A percentile compares a stretch with the other conserved stretches of the same genome.
These are phyloP conservation scores for Botia almorhae DNA, from an alignment of 2,797 vertebrate species.

Conservation along the genomic window DNA sequence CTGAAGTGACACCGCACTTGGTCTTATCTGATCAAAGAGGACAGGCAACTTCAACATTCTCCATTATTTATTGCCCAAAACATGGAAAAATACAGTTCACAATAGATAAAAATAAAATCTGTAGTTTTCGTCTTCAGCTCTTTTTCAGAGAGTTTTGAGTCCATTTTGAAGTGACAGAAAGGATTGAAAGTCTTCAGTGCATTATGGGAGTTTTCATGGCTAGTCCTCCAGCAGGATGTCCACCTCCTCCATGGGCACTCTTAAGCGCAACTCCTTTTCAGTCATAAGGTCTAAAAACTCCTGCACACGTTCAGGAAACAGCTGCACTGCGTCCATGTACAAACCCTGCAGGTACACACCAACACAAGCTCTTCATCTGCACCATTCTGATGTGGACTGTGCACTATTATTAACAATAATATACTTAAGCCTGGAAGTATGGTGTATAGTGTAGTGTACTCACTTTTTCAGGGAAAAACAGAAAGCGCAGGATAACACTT, in stretches of 20 bases:
- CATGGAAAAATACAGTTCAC: conserved; percentile 6
- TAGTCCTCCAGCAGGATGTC: conserved; percentile 83
- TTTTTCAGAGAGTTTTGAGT: background rate
- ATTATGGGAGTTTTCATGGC: conserved; percentile 35
- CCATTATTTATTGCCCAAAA: conserved; percentile 23
- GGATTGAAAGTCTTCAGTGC: background rate
- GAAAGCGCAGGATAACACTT: no score
- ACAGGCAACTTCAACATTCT: background rate
- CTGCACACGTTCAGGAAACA: conserved; percentile 82
- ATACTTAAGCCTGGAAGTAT: background rate
- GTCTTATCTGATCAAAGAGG: background rate
- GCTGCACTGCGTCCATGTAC: conserved; percentile 81
- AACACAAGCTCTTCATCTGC: conserved; percentile 19
- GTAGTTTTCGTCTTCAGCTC: background rate
- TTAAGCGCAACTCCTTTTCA: conserved; percentile 84
- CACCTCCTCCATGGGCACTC: conserved; percentile 84
- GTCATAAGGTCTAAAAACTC: conserved; percentile 84
- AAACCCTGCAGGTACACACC: conserved; percentile 69
- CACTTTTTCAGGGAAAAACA: no score
- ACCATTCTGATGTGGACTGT: background rate
- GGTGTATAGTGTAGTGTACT: background rate
- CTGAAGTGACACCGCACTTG: background rate
- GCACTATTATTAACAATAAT: background rate
- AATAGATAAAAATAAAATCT: conserved; percentile 15
- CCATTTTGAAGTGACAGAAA: background rate